These are phyloP conservation scores for Peromyscus attwateri DNA, from an alignment of 2,797 vertebrate genomes.

Conservation along the genomic window DNA sequence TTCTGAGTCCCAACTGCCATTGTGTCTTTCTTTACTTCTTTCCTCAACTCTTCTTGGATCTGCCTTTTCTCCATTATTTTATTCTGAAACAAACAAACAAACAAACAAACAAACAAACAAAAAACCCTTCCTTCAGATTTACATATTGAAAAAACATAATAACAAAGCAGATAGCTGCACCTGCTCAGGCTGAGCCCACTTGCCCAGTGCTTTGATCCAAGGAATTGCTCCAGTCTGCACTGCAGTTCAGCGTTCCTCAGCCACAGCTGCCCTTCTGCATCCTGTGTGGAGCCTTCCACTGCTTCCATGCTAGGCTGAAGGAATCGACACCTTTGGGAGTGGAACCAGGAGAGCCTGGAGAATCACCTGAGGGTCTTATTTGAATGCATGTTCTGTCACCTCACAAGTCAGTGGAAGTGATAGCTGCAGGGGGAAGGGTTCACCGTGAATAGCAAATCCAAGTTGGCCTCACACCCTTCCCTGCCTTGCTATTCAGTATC, in stretches of 20 bases:
- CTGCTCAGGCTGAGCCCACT: not conserved
- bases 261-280: not conserved
- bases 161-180: not conserved
- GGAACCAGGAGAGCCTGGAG: not conserved
- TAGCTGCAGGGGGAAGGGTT: not conserved
- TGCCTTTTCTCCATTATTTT: slow-evolving; percentile 43
- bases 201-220: not conserved
- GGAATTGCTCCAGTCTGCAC: too few relatives aligned
- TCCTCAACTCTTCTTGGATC: not conserved
- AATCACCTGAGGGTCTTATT: not conserved
- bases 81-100: not conserved
- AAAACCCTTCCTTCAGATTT: not conserved
- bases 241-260: not conserved
- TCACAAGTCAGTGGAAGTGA: not conserved
- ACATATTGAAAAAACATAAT: not conserved
- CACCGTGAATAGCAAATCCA: not conserved
- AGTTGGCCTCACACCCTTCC: not conserved
- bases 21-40: not conserved
- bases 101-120: too few relatives aligned
- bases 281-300: not conserved
- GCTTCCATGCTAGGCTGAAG: not conserved
- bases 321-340: not conserved
- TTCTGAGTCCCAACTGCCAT: not conserved
- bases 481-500: not conserved
- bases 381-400: not conserved